Evolutionary conservation across 1,140 invertebrate genomes (phyloP).

Genomic region (Helicoverpa zea): DNA sequence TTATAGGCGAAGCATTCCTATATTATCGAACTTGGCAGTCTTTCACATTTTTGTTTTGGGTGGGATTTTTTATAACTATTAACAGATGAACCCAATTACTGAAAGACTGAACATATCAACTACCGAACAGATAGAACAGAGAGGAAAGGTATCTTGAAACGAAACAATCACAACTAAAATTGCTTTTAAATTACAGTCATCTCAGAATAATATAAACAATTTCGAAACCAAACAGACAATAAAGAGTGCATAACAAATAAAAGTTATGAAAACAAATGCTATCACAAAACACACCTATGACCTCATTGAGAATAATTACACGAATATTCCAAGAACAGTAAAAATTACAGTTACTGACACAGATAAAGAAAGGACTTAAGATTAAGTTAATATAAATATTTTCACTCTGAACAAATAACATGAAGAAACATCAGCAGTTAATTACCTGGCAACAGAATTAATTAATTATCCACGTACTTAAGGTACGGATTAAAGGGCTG

Average conservation of each 20-base stretch:
- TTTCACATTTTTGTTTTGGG: too few relatives aligned
- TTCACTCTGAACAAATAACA: not conserved
- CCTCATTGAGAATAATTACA: constrained; percentile 20
- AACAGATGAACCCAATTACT: too few relatives aligned
- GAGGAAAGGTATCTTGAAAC: too few relatives aligned
- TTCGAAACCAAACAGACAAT: not conserved
- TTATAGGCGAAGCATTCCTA: too few relatives aligned
- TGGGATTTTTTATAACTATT: too few relatives aligned
- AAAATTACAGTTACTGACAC: not conserved
- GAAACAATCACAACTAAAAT: too few relatives aligned
- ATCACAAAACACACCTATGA: constrained; percentile 19
- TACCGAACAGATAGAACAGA: too few relatives aligned
- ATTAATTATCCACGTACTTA: not conserved
- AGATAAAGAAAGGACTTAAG: not conserved
- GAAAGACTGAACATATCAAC: too few relatives aligned
- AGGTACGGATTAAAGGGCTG: too few relatives aligned
- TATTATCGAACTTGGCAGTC: too few relatives aligned
- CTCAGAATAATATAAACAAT: not conserved
- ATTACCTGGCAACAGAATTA: not conserved
- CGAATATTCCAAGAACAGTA: not conserved
- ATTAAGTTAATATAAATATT: not conserved
- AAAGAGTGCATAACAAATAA: not conserved
- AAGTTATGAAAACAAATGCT: not conserved
- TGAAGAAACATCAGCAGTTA: not conserved
- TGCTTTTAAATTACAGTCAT: too few relatives aligned